phyloP scores from a whole-genome alignment of 2,888 invertebrate species.

The Clanis bilineata region DNA sequence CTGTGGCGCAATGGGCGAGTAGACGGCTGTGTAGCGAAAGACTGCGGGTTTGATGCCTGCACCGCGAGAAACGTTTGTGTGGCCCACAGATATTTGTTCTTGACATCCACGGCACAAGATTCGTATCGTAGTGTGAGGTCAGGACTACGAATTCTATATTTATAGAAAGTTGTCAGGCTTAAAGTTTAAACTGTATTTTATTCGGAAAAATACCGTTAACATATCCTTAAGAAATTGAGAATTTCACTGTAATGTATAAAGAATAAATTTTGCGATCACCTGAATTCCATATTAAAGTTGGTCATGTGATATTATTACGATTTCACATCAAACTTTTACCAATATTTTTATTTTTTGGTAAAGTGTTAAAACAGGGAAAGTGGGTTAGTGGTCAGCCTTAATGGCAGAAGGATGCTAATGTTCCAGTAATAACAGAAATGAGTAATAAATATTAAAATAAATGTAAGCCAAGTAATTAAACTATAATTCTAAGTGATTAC shows the following conservation, averaged over 20 bases:
- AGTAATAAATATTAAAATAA: not conserved
- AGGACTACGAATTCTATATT: too few species aligned
- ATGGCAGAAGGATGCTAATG: not conserved
- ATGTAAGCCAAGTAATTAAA: not conserved
- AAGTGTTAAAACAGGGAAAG: not conserved
- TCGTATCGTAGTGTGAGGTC: too few species aligned
- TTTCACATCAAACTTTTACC: not conserved
- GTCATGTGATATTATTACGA: constrained; percentile 1
- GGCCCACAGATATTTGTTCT: too few species aligned
- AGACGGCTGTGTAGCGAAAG: too few species aligned
- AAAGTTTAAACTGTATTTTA: too few species aligned
- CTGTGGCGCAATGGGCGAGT: too few species aligned
- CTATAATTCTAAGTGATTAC: too few species aligned
- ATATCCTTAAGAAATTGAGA: not conserved
- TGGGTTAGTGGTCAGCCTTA: not conserved
- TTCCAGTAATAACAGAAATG: not conserved
- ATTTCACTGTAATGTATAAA: not conserved
- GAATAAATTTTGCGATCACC: not conserved
- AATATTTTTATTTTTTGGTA: not conserved
- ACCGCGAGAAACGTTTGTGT: too few species aligned
- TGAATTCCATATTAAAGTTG: not conserved
- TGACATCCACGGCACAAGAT: too few species aligned
- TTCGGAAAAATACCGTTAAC: not conserved
- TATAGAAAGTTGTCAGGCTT: too few species aligned
- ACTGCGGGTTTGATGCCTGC: too few species aligned